Evolutionary conservation across 2,888 invertebrate species (phyloP), one percentile per base, ranked within the genome.

Genomic region (Diabrotica balteata): DNA sequence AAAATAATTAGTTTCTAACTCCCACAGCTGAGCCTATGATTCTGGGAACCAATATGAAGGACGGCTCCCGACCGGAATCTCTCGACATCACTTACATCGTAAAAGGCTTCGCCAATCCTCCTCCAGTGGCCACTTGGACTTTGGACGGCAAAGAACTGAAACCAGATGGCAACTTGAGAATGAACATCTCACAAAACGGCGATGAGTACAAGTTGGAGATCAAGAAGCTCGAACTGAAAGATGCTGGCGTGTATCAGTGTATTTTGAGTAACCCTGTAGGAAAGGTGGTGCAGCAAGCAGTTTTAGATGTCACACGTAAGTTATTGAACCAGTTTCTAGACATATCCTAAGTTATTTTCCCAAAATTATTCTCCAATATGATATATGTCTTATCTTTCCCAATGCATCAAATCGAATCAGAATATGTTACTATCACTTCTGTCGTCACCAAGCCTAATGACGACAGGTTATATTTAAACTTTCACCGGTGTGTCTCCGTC

Each of bases 221-320:
- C 50, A 88, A 88, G 59, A 89, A 90, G 63, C 87, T 93, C 0
- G 87, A 89, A 66, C 80, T 90, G 75, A 87, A 87, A 8, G 96
- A 96, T 81, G 91, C 90, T n/a, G 94, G 93, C 8, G 86, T 89
- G 67, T 97, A 95, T 86, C 91, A 92, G 75, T 93, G 94, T 68
- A 89, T 92, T 69, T 87, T 97, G 62, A 89, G 89, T 77, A 97
- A 97, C 82, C 90, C 92, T 78, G 87, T 93, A 59, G 97, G 97
- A 62, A 93, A 93, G 81, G 90, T 91, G 69, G 87, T 88, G 58
- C 87, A 90, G 70, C 88, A 91, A 78, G 95, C 93, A 43, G 88
- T 90, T 49, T 85, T 96, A 9, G 88, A 89, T 42, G 89, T 96
- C 52, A 89, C 89, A 68, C 88, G 93, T 93, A 83, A 88, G 89